These are phyloP conservation scores for Drosophila takahashii DNA, from an alignment of 1,140 invertebrate genomes.

Conservation along the genomic window DNA sequence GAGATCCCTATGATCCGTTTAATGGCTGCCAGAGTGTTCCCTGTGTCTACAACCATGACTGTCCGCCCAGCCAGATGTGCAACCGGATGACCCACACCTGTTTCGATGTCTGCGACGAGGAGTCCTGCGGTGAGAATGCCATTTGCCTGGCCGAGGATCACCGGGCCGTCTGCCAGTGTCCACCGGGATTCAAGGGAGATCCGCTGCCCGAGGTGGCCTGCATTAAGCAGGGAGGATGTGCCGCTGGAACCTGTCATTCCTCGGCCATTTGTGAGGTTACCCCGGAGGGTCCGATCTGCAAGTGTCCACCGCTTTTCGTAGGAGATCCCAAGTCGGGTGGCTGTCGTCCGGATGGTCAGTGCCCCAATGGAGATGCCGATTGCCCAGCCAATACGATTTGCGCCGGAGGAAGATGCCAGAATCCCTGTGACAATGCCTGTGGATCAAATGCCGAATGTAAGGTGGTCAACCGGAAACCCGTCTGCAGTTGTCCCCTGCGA, in stretches of 20 bases:
- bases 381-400: conserved; percentile 92
- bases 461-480: conserved; percentile 89
- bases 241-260: conserved; percentile 92
- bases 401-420: conserved; percentile 89
- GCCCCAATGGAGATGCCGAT: conserved; percentile 89
- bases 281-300: conserved; percentile 88
- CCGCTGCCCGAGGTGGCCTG: conserved; percentile 93
- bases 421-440: conserved; percentile 92
- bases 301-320: conserved; percentile 90
- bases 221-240: conserved; percentile 88
- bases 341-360: conserved; percentile 90
- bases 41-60: conserved; percentile 94
- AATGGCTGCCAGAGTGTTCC: conserved; percentile 92
- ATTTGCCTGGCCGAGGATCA: conserved; percentile 95
- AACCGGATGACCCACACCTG: conserved; percentile 93
- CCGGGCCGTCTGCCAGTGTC: conserved; percentile 92
- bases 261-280: conserved; percentile 91
- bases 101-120: conserved; percentile 91
- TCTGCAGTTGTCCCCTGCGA: conserved; percentile 90
- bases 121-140: conserved; percentile 93
- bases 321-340: conserved; percentile 90
- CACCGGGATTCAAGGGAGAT: conserved; percentile 91
- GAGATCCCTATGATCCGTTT: conserved; percentile 91
- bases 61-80: conserved; percentile 91
- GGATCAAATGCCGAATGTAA: conserved; percentile 92